Conservation (phyloP, 2,113 vertebrate species). For the Paramormyrops kingsleyae region DNA sequence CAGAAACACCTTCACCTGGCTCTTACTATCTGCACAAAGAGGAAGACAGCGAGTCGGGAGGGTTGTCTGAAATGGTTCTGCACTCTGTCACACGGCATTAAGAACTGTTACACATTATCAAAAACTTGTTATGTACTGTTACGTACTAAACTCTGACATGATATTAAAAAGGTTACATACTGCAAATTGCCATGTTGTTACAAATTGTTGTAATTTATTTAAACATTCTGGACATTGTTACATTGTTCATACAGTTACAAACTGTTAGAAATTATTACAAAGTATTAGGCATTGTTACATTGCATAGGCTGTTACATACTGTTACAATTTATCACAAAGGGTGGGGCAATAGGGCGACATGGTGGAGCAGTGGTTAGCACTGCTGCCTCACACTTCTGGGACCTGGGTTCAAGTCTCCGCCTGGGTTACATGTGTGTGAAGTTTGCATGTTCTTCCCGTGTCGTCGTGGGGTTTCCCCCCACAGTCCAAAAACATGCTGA, state of each 20-base stretch:
- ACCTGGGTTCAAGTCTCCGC: too few relatives aligned
- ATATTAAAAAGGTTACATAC: neutral
- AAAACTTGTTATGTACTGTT: neutral
- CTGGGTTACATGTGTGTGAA: too few relatives aligned
- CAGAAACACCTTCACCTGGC: conserved; percentile 77
- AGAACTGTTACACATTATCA: neutral
- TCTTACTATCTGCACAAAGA: conserved; percentile 56
- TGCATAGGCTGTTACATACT: neutral
- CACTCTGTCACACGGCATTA: neutral
- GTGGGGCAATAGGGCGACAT: neutral
- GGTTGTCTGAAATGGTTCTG: neutral
- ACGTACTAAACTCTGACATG: neutral
- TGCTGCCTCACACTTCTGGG: too few relatives aligned
- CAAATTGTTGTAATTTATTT: neutral
- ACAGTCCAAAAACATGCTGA: too few relatives aligned
- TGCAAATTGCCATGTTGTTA: neutral
- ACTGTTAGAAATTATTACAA: neutral
- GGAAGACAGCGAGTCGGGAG: neutral
- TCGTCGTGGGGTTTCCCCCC: too few relatives aligned
- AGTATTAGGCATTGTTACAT: neutral
- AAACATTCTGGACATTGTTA: neutral
- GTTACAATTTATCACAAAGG: neutral
- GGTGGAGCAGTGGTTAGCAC: too few relatives aligned
- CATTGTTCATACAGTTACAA: neutral
- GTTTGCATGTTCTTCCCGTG: too few relatives aligned